Evolutionary conservation across 2,888 invertebrate genomes (phyloP).

Genomic region (Conus canariensis): DNA sequence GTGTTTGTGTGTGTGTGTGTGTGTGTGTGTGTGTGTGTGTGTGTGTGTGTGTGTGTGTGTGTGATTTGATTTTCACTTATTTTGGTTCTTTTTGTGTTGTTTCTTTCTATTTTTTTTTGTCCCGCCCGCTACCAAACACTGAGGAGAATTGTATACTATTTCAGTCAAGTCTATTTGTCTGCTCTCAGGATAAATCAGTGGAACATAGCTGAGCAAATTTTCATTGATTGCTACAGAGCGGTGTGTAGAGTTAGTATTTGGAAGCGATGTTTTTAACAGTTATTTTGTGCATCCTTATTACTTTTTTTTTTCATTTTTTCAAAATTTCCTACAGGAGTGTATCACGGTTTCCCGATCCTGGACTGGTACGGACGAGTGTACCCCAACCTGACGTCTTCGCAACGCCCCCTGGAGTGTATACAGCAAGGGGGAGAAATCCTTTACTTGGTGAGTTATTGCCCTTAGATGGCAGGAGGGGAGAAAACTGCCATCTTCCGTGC

Average conservation of each 20-base stretch:
- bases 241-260: no score
- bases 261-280: no score
- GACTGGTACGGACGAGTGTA: slow-evolving; percentile 70
- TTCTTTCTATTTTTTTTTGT: no score
- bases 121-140: no score
- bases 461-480: background rate
- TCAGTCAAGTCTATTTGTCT: no score
- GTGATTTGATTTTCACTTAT: background rate
- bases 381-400: slow-evolving; percentile 57
- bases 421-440: slow-evolving; percentile 73
- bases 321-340: slow-evolving; percentile 61
- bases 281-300: no score
- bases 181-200: no score
- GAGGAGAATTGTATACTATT: no score
- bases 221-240: no score
- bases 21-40: slow-evolving; percentile 17
- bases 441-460: slow-evolving; percentile 63
- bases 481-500: background rate
- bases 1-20: slow-evolving; percentile 14
- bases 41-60: slow-evolving; percentile 27
- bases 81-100: background rate
- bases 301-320: no score
- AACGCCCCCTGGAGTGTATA: slow-evolving; percentile 70
- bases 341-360: slow-evolving; percentile 66
- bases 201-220: no score